A percentile compares a stretch with the other conserved stretches of the same genome.
phyloP scores from a whole-genome alignment of 2,113 vertebrate species.

The Rhinolophus ferrumequinum region DNA sequence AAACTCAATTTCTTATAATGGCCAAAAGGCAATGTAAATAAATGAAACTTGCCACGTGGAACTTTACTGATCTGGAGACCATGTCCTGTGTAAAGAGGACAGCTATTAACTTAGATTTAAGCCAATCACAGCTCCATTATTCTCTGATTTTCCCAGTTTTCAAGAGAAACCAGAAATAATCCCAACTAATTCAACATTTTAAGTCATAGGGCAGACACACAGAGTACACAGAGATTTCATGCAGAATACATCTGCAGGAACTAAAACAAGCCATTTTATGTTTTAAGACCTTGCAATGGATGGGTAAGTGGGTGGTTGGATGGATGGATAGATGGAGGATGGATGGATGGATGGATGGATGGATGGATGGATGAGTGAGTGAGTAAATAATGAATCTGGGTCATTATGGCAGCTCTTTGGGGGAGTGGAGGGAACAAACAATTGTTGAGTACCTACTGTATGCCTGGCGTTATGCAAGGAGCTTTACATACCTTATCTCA shows the following conservation, averaged over 20 bases:
- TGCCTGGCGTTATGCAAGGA: not conserved
- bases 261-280: not conserved
- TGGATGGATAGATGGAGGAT: not conserved
- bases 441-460: not conserved
- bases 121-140: not conserved
- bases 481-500: not conserved
- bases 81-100: not conserved
- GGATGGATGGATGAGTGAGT: not conserved
- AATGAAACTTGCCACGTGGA: not conserved
- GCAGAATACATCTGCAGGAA: not conserved
- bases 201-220: not conserved
- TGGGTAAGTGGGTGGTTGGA: not conserved
- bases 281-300: not conserved
- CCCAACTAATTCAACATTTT: not conserved
- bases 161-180: constrained; percentile 27
- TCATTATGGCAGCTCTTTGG: not conserved
- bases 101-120: not conserved
- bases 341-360: not conserved
- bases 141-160: not conserved
- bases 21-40: not conserved
- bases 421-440: not conserved
- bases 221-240: not conserved
- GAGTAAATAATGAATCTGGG: not conserved
- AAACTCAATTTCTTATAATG: not conserved
- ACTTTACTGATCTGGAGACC: not conserved